These are phyloP conservation scores for Pelodiscus sinensis DNA, from an alignment of 2,113 vertebrate genomes.

Conservation along the genomic window DNA sequence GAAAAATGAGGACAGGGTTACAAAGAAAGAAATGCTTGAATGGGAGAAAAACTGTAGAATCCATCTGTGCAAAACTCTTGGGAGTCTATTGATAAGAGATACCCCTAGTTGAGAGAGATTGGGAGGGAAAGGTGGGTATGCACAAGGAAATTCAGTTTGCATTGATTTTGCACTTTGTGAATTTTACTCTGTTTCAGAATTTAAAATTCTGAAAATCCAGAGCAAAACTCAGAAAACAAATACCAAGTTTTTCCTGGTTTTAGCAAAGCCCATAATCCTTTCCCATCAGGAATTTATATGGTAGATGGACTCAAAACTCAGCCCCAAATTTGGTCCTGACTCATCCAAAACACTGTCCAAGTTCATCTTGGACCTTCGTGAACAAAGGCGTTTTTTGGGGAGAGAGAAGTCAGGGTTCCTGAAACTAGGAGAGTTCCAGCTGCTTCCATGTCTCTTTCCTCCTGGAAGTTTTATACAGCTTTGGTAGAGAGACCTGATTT, in stretches of 20 bases:
- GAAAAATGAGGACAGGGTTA: background rate
- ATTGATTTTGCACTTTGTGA: background rate
- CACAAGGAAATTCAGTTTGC: background rate
- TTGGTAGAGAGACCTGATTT: background rate
- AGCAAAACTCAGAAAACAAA: background rate
- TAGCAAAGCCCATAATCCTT: background rate
- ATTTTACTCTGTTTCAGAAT: background rate
- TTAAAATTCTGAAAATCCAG: background rate
- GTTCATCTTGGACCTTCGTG: background rate
- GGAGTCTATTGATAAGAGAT: background rate
- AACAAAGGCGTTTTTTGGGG: background rate
- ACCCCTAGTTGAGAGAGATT: background rate
- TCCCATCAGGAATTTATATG: background rate
- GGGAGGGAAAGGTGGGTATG: background rate
- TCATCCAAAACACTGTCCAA: background rate
- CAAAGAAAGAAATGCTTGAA: background rate
- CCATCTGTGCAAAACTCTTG: background rate
- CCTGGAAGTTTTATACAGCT: background rate
- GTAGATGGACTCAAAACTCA: background rate
- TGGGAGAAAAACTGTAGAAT: background rate
- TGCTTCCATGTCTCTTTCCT: background rate
- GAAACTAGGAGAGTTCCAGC: background rate
- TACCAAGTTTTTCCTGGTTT: background rate
- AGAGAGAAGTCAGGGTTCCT: background rate
- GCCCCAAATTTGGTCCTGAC: background rate